A percentile compares a stretch with the other conserved stretches of the same genome.
These are phyloP conservation scores for Indri indri DNA, from an alignment of 2,113 vertebrate genomes.

Conservation along the genomic window DNA sequence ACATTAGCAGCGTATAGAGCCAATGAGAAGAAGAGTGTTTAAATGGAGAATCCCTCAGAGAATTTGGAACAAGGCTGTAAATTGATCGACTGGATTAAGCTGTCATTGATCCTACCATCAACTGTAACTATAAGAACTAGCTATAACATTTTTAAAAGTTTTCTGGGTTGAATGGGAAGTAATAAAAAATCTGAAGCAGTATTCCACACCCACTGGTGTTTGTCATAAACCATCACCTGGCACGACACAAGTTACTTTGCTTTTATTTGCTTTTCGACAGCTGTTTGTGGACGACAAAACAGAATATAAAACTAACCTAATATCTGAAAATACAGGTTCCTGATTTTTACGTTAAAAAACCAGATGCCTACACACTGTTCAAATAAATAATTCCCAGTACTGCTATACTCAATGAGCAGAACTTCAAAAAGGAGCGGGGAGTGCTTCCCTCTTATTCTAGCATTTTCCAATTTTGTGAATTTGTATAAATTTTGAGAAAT, in stretches of 20 bases:
- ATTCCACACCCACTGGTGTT: not conserved
- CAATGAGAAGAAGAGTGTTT: not conserved
- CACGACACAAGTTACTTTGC: not conserved
- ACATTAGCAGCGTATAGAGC: not conserved
- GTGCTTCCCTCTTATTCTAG: not conserved
- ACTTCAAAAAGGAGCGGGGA: not conserved
- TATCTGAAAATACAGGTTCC: not conserved
- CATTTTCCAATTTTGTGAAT: not conserved
- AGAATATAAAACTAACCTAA: not conserved
- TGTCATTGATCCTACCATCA: not conserved
- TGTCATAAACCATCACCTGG: not conserved
- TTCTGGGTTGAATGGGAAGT: not conserved
- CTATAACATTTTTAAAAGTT: not conserved
- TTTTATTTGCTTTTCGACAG: slow-evolving; percentile 3
- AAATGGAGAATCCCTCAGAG: not conserved
- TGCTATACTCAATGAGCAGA: not conserved
- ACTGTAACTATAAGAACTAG: not conserved
- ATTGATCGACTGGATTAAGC: not conserved
- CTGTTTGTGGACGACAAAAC: not conserved
- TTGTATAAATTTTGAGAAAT: not conserved
- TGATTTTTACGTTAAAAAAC: not conserved
- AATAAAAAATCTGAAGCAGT: slow-evolving; percentile 14
- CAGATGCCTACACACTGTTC: not conserved
- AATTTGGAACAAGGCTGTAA: not conserved
- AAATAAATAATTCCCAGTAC: not conserved